Conservation (phyloP, 2,888 invertebrate species). For the Hedychridium roseum region DNA sequence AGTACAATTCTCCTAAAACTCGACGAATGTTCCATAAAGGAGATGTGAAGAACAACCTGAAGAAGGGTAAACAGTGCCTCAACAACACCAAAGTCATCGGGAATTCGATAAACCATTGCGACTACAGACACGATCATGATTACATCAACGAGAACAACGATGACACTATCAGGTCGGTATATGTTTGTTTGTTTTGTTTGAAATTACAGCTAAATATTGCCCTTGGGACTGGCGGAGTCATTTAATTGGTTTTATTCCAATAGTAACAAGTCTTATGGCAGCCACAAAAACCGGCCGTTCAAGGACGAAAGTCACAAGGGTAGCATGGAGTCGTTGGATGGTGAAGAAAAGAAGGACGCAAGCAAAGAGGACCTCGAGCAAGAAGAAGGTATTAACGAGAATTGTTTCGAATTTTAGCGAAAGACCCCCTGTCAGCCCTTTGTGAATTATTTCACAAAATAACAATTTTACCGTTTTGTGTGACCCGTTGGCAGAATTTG, state of each 20-base stretch:
- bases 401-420: too few species aligned
- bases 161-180: constrained; percentile 64
- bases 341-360: constrained; percentile 86
- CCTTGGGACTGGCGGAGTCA: background rate
- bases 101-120: constrained; percentile 84
- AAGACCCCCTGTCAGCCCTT: too few species aligned
- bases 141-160: constrained; percentile 74
- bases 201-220: background rate
- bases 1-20: too few species aligned
- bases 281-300: constrained; percentile 88
- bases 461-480: background rate
- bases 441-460: background rate
- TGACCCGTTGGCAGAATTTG: constrained; percentile 54
- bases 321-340: constrained; percentile 83
- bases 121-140: constrained; percentile 79
- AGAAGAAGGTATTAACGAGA: constrained; percentile 66
- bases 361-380: constrained; percentile 91
- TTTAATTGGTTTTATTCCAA: constrained; percentile 16
- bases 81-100: constrained; percentile 80
- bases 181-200: background rate
- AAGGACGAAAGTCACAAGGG: constrained; percentile 93
- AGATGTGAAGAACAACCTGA: constrained; percentile 82
- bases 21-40: too few species aligned
- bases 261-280: constrained; percentile 91
- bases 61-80: constrained; percentile 81